Base-by-base conservation (phyloP, 2,113 vertebrate species). In the Silurus asotus region DNA sequence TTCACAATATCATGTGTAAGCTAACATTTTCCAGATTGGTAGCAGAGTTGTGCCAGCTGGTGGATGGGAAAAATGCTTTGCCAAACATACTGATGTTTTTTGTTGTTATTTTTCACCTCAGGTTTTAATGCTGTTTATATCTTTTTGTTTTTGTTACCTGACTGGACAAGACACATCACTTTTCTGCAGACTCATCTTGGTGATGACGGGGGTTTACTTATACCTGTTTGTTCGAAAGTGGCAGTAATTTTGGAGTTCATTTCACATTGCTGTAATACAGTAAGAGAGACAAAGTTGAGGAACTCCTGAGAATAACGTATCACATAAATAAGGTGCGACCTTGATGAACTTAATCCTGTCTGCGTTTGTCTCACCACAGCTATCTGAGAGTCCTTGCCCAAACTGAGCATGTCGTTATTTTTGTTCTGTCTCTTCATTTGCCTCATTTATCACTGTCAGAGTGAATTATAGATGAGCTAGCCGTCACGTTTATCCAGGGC, bases 401-500 rank as follows among this genome's bases (percentile, higher is more conserved):
- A 88, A 69, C 82, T 58, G 77, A 86, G 85, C 82, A 88, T 91
- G 90, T 67, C 53, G 49, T 89, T 67, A 5, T 86, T 82, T 75
- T 93, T 93, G 90, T 90, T 91, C 89, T 92, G 92, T 90, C 91
- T 93, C 92, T 91, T 92, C 89, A 64, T 84, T 79, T 37, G 84
- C 51, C 90, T 91, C 89, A 87, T 94, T 93, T 93, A 93, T 92
- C 92, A 93, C 88, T 91, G 92, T 91, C 84, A 84, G 79, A 84
- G 90, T 94, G 91, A 94, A 93, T 95, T 91, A 95, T 93, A 91
- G 91, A 94, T 93, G 91, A 94, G 87, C 85, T 62, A 10, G 83
- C 88, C 91, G 89, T 89, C 88, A 87, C 53, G 88, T 92, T 86
- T 89, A 91, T 91, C 91, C 51, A 88, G 89, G 82, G 84, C 86